Evolutionary conservation across 2,113 vertebrate genomes (phyloP).

Genomic region (Lophura nycthemera): DNA sequence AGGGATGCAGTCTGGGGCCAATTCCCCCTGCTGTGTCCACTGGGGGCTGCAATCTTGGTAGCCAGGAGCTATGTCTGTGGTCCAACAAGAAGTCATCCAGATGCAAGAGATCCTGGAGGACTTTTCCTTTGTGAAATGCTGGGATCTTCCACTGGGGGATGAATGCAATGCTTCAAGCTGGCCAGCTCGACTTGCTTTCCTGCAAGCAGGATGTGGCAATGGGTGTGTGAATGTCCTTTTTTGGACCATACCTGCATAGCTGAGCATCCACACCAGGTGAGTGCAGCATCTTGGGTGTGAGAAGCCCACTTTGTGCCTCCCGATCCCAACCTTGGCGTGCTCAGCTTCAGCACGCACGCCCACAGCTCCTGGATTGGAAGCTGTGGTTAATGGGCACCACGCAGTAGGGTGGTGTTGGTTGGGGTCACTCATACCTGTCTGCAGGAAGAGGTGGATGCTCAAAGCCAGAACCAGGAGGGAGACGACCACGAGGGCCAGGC

Average conservation of each 20-base stretch:
- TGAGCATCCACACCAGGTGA: neutral
- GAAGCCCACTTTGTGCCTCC: neutral
- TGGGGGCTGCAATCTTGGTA: neutral
- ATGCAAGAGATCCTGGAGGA: neutral
- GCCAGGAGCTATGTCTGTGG: neutral
- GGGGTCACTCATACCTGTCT: neutral
- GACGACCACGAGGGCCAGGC: neutral
- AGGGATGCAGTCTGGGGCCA: too few species aligned
- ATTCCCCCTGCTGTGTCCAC: fast-evolving
- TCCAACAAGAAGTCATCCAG: neutral
- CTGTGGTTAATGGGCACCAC: fast-evolving
- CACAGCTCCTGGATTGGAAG: fast-evolving
- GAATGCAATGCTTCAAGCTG: neutral
- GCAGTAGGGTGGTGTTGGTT: fast-evolving
- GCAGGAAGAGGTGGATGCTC: neutral
- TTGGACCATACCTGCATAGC: neutral
- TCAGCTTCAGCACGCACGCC: fast-evolving
- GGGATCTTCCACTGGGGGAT: neutral
- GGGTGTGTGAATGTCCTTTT: neutral
- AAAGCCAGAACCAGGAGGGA: neutral
- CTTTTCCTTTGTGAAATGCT: neutral
- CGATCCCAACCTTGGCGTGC: too few species aligned
- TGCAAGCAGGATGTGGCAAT: neutral
- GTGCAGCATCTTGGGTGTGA: too few species aligned
- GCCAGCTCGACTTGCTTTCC: neutral